Percentiles rank a stretch among this genome's conserved stretches.
These are phyloP conservation scores for Cariama cristata DNA, from an alignment of 2,113 vertebrate species.

Conservation along the genomic window DNA sequence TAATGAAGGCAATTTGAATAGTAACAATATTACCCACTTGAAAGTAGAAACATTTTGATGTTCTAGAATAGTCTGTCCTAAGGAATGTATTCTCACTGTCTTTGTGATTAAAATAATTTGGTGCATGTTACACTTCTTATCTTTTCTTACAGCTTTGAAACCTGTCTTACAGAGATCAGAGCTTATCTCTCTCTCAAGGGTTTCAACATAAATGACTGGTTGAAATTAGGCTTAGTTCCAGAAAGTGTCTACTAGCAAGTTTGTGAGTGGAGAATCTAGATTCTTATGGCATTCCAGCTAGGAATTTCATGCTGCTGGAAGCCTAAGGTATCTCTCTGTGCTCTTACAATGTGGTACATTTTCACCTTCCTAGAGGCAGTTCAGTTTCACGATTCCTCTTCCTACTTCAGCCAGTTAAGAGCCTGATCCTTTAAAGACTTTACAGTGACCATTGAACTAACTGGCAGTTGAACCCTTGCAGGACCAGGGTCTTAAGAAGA, in stretches of 20 bases:
- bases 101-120: neutral
- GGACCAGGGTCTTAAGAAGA: neutral
- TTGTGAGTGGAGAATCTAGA: neutral
- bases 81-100: neutral
- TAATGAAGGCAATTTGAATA: neutral
- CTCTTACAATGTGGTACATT: rapidly evolving
- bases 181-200: neutral
- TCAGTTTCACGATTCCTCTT: neutral
- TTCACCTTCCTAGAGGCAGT: neutral
- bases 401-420: neutral
- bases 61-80: neutral
- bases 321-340: neutral
- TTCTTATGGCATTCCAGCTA: neutral
- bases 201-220: neutral
- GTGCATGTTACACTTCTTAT: neutral
- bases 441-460: neutral
- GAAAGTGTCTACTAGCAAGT: neutral
- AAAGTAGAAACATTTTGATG: neutral
- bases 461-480: neutral
- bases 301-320: neutral
- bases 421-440: neutral
- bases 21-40: neutral
- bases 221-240: neutral
- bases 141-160: neutral
- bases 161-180: neutral